These are phyloP conservation scores for Trilocha varians DNA, from an alignment of 2,888 invertebrate genomes.

Conservation along the genomic window DNA sequence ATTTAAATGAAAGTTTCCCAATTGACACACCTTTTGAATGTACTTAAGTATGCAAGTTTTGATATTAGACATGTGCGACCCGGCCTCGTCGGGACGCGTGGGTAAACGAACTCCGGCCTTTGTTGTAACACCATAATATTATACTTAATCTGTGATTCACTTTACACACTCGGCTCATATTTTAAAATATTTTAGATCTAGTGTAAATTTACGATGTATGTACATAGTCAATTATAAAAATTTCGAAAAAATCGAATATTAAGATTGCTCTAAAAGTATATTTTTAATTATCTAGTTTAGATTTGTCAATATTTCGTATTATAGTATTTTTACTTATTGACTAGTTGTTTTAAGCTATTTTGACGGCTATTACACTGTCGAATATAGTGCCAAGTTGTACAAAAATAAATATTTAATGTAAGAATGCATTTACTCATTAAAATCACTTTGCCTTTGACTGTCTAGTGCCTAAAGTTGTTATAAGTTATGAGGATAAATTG, in stretches of 20 bases:
- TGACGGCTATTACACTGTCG: slow-evolving; percentile 8
- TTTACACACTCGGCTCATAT: slow-evolving; percentile 58
- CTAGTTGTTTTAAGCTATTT: slow-evolving; percentile 1
- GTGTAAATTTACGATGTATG: slow-evolving; percentile 31
- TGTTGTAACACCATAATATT: slow-evolving; percentile 50
- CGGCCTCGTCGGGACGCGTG: slow-evolving; percentile 11
- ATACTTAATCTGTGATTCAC: slow-evolving; percentile 62
- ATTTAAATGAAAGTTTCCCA: slow-evolving; percentile 9
- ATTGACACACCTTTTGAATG: slow-evolving; percentile 30
- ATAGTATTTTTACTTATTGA: slow-evolving; percentile 6
- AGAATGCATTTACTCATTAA: background rate
- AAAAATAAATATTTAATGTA: background rate
- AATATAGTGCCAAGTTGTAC: background rate
- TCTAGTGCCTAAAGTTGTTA: background rate
- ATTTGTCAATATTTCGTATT: slow-evolving; percentile 6
- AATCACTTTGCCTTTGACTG: background rate
- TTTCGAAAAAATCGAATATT: slow-evolving; percentile 29
- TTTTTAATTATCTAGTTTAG: slow-evolving; percentile 7
- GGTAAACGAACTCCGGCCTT: slow-evolving; percentile 55
- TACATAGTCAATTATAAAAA: slow-evolving; percentile 41
- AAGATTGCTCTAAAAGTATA: slow-evolving; percentile 7
- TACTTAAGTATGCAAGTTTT: slow-evolving; percentile 47
- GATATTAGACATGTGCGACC: slow-evolving; percentile 17
- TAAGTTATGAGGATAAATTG: background rate
- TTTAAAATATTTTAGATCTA: slow-evolving; percentile 27